A percentile compares a stretch with the other conserved stretches of the same genome.
Conservation (phyloP, 2,113 vertebrate genomes). For the Brachionichthys hirsutus region DNA sequence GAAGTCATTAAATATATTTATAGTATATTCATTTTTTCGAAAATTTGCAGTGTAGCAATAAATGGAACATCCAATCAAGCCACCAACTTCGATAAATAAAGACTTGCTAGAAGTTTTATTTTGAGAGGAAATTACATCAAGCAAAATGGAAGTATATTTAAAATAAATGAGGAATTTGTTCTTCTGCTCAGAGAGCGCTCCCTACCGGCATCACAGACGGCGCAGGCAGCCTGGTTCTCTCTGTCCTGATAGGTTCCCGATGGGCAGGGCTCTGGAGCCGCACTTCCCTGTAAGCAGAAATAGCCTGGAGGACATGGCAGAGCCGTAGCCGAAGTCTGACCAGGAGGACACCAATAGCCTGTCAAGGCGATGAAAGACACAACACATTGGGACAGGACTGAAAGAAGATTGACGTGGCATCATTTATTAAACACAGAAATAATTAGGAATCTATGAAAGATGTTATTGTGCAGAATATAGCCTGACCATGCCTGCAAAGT, state of each 20-base stretch:
- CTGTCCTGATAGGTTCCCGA: conserved; percentile 77
- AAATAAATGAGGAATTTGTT: background rate
- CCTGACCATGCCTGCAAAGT: conserved; percentile 82
- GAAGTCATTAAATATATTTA: background rate
- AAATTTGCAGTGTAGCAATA: conserved; percentile 9
- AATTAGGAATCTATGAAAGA: background rate
- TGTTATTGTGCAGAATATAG: background rate
- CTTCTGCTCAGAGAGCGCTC: background rate
- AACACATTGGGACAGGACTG: background rate
- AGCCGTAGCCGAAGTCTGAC: conserved; percentile 68
- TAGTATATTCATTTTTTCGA: background rate
- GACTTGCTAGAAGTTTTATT: too few relatives aligned
- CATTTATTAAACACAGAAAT: background rate
- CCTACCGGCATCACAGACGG: conserved; percentile 75
- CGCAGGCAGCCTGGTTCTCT: conserved; percentile 70
- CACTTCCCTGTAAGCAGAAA: conserved; percentile 75
- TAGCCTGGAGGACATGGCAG: conserved; percentile 77
- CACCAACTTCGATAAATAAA: conserved; percentile 2
- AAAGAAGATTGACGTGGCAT: background rate
- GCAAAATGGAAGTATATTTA: background rate
- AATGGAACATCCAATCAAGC: conserved; percentile 1
- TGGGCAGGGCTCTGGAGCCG: conserved; percentile 73
- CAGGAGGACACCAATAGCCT: conserved; percentile 82
- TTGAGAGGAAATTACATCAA: too few relatives aligned
- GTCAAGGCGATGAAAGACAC: background rate